Percentiles rank a stretch among this genome's conserved stretches.
These are phyloP conservation scores for Jacana jacana DNA, from an alignment of 2,113 vertebrate species.

Conservation along the genomic window DNA sequence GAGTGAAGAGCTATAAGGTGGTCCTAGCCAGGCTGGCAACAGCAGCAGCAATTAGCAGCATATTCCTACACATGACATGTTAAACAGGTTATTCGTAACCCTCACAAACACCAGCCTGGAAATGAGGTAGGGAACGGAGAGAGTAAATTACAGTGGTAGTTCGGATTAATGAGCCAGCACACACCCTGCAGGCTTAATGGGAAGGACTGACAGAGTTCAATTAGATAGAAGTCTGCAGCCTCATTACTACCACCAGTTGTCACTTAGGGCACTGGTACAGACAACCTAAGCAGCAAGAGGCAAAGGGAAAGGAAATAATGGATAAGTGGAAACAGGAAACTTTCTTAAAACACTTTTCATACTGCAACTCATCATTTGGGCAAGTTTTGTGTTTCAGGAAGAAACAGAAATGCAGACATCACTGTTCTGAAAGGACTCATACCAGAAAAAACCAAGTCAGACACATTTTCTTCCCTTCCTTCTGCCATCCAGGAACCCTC, in stretches of 20 bases:
- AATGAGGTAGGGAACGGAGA: not conserved
- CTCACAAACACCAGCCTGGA: not conserved
- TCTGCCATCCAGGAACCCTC: not conserved
- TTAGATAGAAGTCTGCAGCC: constrained; percentile 49
- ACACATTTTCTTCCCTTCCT: not conserved
- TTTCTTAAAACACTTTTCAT: not conserved
- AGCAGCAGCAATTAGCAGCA: constrained; percentile 31
- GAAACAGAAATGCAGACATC: not conserved
- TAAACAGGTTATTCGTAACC: constrained; percentile 20
- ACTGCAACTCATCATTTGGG: not conserved
- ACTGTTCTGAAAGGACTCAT: not conserved
- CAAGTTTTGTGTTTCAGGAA: not conserved
- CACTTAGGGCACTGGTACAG: constrained; percentile 38
- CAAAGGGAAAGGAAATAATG: constrained; percentile 31
- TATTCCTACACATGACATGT: constrained; percentile 1
- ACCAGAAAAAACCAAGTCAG: not conserved
- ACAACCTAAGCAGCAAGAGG: not conserved
- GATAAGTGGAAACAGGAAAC: constrained; percentile 3
- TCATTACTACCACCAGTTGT: constrained; percentile 63
- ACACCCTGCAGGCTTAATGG: constrained; percentile 45
- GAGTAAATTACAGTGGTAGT: constrained; percentile 12
- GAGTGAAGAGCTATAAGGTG: not conserved
- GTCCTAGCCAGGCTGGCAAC: not conserved
- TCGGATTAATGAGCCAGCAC: constrained; percentile 71
- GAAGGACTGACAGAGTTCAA: constrained; percentile 63